Conservation (phyloP, 1,140 invertebrate species). For the Zaprionus kolodkinae region DNA sequence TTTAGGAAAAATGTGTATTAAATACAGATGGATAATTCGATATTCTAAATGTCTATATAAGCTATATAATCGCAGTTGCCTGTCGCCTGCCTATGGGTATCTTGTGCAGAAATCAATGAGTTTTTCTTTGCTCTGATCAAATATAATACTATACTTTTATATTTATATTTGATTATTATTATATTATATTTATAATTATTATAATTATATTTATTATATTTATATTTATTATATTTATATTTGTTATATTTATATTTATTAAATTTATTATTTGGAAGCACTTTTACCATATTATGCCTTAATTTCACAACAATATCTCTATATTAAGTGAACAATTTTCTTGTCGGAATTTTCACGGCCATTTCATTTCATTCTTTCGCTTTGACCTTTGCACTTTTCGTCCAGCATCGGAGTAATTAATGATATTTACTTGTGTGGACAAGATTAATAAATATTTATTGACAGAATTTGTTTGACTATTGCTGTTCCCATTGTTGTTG, state of each 20-base stretch:
- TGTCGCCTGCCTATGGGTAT: background rate
- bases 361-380: background rate
- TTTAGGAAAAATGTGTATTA: background rate
- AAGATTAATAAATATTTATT: slow-evolving; percentile 55
- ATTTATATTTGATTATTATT: too few relatives aligned
- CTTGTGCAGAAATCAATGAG: too few relatives aligned
- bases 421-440: slow-evolving; percentile 38
- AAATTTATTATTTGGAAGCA: background rate
- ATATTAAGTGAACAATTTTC: background rate
- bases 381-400: background rate
- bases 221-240: too few relatives aligned
- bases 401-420: slow-evolving; percentile 30
- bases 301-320: background rate
- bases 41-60: background rate
- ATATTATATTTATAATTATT: too few relatives aligned
- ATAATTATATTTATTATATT: too few relatives aligned
- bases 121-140: too few relatives aligned
- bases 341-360: background rate
- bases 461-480: slow-evolving; percentile 36
- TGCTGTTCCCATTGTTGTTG: background rate
- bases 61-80: background rate
- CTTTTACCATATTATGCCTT: background rate
- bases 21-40: background rate
- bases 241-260: too few relatives aligned
- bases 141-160: too few relatives aligned